Percentiles rank a stretch among this genome's conserved stretches.
phyloP scores from a whole-genome alignment of 1,140 invertebrate genomes.

The Acromyrmex charruanus region DNA sequence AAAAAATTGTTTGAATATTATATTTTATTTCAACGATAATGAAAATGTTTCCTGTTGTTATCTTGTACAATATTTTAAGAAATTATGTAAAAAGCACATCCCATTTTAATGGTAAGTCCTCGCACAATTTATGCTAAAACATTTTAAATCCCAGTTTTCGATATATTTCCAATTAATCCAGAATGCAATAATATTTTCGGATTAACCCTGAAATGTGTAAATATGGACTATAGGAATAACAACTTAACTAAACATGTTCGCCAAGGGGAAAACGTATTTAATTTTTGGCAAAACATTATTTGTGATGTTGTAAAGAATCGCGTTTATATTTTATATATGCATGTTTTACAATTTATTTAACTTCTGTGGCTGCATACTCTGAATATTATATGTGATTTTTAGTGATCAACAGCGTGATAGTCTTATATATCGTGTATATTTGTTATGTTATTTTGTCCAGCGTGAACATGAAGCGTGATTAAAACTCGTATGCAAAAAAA shows the following conservation, averaged over 20 bases:
- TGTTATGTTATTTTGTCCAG: neutral
- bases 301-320: constrained; percentile 2
- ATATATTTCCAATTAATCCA: neutral
- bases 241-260: constrained; percentile 6
- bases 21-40: neutral
- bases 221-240: neutral
- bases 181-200: constrained; percentile 3
- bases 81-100: neutral
- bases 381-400: constrained; percentile 51
- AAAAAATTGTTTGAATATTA: neutral
- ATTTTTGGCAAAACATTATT: constrained; percentile 11
- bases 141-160: neutral
- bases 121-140: neutral
- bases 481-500: constrained; percentile 27
- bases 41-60: neutral
- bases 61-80: constrained; percentile 30
- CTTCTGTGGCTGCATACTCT: constrained; percentile 35
- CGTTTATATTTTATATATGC: constrained; percentile 34
- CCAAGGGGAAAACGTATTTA: neutral
- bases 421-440: constrained; percentile 14
- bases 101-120: constrained; percentile 37
- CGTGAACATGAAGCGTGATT: constrained; percentile 3
- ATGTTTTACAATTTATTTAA: constrained; percentile 52
- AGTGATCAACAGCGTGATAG: constrained; percentile 6
- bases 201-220: constrained; percentile 5